Evolutionary conservation across 2,797 vertebrate genomes (phyloP).

Genomic region (Scolopax bukidnonensis): DNA sequence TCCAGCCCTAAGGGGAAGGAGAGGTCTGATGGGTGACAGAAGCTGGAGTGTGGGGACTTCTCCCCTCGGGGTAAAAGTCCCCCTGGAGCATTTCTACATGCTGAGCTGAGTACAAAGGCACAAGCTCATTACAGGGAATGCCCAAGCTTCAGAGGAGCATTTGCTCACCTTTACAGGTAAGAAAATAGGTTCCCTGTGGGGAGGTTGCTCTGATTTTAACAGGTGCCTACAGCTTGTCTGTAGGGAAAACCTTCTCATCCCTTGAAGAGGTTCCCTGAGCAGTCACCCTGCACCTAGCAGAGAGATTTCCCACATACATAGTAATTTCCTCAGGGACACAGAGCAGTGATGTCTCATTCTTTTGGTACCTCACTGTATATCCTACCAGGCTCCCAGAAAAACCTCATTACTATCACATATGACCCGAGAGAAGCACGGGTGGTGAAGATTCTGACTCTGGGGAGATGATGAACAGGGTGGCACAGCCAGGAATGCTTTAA

Average conservation of each 20-base stretch:
- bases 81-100: accelerated
- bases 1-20: accelerated
- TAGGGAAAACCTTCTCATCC: neutral
- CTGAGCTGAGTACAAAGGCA: neutral
- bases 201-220: neutral
- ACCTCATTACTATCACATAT: neutral
- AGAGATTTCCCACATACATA: neutral
- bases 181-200: neutral
- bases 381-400: constrained; percentile 9
- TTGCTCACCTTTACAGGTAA: neutral
- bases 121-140: neutral
- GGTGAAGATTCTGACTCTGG: neutral
- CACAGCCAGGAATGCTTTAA: neutral
- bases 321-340: neutral
- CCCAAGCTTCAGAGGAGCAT: neutral
- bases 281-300: neutral
- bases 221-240: neutral
- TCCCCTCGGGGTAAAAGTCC: neutral
- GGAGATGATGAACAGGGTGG: accelerated
- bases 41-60: neutral
- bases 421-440: neutral
- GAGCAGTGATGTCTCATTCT: constrained; percentile 34
- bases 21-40: neutral
- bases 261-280: neutral
- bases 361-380: neutral